Conservation (phyloP, 2,888 invertebrate species). For the Dolichopus griseipennis region DNA sequence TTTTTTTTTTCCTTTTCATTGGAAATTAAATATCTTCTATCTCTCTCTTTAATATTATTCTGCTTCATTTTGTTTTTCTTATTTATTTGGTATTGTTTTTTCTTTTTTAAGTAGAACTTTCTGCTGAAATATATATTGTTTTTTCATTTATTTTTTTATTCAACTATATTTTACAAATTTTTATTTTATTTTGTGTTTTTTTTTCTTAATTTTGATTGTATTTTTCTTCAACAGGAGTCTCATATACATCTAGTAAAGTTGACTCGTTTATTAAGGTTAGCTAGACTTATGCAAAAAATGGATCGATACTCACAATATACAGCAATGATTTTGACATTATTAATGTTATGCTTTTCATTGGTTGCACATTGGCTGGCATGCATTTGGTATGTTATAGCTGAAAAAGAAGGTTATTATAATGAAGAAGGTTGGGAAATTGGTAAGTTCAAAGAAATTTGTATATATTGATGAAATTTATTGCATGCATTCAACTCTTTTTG, state of each 20-base stretch:
- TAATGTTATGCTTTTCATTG: conserved; percentile 89
- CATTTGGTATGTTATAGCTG: conserved; percentile 93
- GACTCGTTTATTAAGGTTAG: conserved; percentile 78
- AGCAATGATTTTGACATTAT: conserved; percentile 82
- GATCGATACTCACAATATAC: conserved; percentile 95
- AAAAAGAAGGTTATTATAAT: conserved; percentile 65
- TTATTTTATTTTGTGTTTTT: background rate
- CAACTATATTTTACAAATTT: too few species aligned
- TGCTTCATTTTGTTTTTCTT: too few species aligned
- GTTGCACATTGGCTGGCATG: conserved; percentile 96
- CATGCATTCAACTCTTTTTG: too few species aligned
- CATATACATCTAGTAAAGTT: conserved; percentile 89
- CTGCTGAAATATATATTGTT: background rate
- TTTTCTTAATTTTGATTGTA: conserved; percentile 2
- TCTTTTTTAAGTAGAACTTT: too few species aligned
- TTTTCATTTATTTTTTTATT: background rate
- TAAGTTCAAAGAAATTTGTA: conserved; percentile 51
- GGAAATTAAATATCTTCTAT: too few species aligned
- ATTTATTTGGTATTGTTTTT: too few species aligned
- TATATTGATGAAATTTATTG: too few species aligned
- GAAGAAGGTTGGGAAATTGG: conserved; percentile 71
- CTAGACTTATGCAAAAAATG: conserved; percentile 88
- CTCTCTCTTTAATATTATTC: too few species aligned
- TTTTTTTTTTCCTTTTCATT: too few species aligned
- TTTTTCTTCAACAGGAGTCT: conserved; percentile 50